Evolutionary conservation across 1,140 invertebrate species (phyloP), one percentile per base, ranked within the genome.

Genomic region (Eurosta solidaginis): DNA sequence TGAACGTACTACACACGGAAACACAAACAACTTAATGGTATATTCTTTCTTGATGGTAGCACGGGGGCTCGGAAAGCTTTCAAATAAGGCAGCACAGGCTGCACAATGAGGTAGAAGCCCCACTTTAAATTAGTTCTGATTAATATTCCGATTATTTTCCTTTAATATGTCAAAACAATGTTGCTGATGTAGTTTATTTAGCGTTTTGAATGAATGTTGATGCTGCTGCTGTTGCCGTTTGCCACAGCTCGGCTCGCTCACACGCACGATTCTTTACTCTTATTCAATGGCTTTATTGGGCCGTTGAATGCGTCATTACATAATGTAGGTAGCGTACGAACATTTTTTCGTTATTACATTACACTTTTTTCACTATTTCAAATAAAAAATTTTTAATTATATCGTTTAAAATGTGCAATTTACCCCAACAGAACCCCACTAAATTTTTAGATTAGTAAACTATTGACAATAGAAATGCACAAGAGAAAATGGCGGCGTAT

Each of bases 401-500:
- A 29, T 36, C 36, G 74, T 29, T 17, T 47, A 78, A 73, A 52
- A 74, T 78, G 52, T 36, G 44, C 40, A 78, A 78, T 75, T 78
- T 76, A 52, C 54, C 74, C 50, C 73, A 78, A 78, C 14, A 74
- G 59, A 78, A 75, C 74, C 74, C 74, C 78, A 75, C 78, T 50
- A 59, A 44, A 75, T 78, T 78, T 54, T 78, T 33, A 75, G 75
- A 75, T 78, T 78, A 47, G 78, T 63, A 77, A 79, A 79, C 76
- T 75, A 77, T 79, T 79, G 79, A 79, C 79, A 79, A n/a, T 77
- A 78, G 54, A 78, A 77, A 79, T 77, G 79, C 79, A 79, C 76
- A 79, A 79, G 79, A 77, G 79, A 79, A 79, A 79, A 79, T 79
- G 79, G 79, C 79, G 79, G 79, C 76, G 76, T 79, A 77, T 74